Percentiles rank a stretch among this genome's conserved stretches.
These are phyloP conservation scores for Trididemnum nubilum DNA, from an alignment of 23 tunicate genomes.

Conservation along the genomic window DNA sequence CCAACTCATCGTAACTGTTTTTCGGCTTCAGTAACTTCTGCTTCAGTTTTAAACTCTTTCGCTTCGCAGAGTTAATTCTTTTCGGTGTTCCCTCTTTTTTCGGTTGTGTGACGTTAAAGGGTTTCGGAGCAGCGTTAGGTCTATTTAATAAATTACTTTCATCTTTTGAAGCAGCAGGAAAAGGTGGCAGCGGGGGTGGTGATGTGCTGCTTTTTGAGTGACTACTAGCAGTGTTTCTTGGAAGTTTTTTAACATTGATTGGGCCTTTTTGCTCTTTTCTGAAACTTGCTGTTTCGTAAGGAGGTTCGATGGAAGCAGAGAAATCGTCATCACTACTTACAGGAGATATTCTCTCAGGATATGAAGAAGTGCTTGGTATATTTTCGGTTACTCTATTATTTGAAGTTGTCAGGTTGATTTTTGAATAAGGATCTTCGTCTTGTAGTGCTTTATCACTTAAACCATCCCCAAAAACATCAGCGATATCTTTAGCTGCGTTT, in stretches of 20 bases:
- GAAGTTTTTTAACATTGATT: background rate
- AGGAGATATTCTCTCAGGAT: background rate
- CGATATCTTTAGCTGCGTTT: constrained; percentile 6
- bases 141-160: background rate
- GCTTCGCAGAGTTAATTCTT: constrained; percentile 7
- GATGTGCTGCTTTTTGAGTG: background rate
- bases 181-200: constrained; percentile 7
- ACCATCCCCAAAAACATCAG: constrained; percentile 10
- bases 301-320: background rate
- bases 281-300: background rate
- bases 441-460: background rate
- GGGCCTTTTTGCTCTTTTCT: too few species aligned
- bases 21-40: constrained; percentile 22
- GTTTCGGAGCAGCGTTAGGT: background rate
- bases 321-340: background rate
- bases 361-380: background rate
- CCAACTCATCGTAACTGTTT: constrained; percentile 8
- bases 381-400: too few species aligned
- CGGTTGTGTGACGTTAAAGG: background rate
- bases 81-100: background rate
- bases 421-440: background rate
- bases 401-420: too few species aligned
- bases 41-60: constrained; percentile 41
- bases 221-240: background rate
- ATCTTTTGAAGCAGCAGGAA: background rate